These are phyloP conservation scores for Drosophila vallismaia DNA, from an alignment of 2,888 invertebrate species.

Conservation along the genomic window DNA sequence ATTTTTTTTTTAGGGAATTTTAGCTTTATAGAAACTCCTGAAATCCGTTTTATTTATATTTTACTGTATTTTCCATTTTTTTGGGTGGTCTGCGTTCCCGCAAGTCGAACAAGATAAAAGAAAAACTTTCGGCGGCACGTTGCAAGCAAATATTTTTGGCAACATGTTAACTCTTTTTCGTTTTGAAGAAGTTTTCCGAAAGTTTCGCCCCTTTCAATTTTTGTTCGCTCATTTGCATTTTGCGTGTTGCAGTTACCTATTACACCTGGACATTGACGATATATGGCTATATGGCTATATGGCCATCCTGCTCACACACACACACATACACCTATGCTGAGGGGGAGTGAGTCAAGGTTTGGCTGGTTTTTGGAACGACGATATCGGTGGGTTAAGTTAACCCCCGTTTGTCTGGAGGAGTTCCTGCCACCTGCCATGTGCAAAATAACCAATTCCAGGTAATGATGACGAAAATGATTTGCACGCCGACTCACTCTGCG, in stretches of 20 bases:
- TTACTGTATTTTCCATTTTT: constrained; percentile 25
- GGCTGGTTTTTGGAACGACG: constrained; percentile 18
- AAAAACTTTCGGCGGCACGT: constrained; percentile 45
- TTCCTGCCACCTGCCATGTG: constrained; percentile 39
- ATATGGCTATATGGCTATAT: not conserved
- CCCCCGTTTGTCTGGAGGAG: constrained; percentile 29
- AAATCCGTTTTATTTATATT: too few relatives aligned
- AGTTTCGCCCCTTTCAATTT: constrained; percentile 28
- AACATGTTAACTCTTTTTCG: constrained; percentile 19
- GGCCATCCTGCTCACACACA: constrained; percentile 10
- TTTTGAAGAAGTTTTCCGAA: constrained; percentile 41
- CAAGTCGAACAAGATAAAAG: constrained; percentile 37
- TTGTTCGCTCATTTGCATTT: constrained; percentile 61
- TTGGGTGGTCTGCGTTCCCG: constrained; percentile 19
- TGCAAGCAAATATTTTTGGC: constrained; percentile 36
- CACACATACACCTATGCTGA: constrained; percentile 7
- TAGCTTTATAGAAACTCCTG: too few relatives aligned
- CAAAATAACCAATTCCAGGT: constrained; percentile 40
- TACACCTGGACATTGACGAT: constrained; percentile 56
- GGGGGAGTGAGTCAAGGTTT: constrained; percentile 8
- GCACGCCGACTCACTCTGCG: not conserved
- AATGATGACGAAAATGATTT: constrained; percentile 46
- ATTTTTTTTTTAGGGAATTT: too few relatives aligned
- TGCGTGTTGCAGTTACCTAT: constrained; percentile 72
- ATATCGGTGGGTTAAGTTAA: constrained; percentile 20